Percentiles rank a stretch among this genome's conserved stretches.
Conservation (phyloP, 2,888 invertebrate genomes). For the Spilosoma lubricipeda region DNA sequence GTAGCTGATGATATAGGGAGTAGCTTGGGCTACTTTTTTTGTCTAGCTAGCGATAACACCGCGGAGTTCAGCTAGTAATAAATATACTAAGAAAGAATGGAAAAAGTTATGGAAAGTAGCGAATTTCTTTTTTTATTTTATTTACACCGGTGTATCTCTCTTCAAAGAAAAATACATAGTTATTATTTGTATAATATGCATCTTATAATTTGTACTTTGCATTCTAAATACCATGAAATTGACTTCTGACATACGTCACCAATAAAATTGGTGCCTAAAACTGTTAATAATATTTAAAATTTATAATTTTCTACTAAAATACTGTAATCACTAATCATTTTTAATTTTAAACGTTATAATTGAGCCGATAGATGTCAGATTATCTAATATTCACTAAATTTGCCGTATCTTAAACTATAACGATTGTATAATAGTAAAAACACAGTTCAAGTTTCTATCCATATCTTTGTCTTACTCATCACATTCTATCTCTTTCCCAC, state of each 20-base stretch:
- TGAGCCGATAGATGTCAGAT: not conserved
- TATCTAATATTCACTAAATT: not conserved
- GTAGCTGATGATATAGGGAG: too few species aligned
- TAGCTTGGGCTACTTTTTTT: too few species aligned
- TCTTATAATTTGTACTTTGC: not conserved
- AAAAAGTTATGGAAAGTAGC: too few species aligned
- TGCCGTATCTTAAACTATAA: not conserved
- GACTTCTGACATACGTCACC: not conserved
- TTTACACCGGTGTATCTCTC: not conserved
- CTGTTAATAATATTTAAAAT: too few species aligned
- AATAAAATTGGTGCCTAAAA: too few species aligned
- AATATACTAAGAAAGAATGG: not conserved
- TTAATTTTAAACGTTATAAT: not conserved
- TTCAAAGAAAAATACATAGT: not conserved
- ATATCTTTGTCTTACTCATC: not conserved
- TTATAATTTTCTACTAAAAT: not conserved
- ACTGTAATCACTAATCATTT: not conserved
- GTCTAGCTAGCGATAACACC: too few species aligned
- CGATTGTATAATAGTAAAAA: not conserved
- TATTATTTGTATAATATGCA: not conserved
- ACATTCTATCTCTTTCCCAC: not conserved
- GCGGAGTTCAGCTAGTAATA: too few species aligned
- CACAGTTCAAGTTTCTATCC: not conserved
- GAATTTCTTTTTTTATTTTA: too few species aligned
- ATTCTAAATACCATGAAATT: not conserved